Percentiles rank a stretch among this genome's conserved stretches.
These are phyloP conservation scores for Melanerpes aurifrons DNA, from an alignment of 2,113 vertebrate genomes.

Conservation along the genomic window DNA sequence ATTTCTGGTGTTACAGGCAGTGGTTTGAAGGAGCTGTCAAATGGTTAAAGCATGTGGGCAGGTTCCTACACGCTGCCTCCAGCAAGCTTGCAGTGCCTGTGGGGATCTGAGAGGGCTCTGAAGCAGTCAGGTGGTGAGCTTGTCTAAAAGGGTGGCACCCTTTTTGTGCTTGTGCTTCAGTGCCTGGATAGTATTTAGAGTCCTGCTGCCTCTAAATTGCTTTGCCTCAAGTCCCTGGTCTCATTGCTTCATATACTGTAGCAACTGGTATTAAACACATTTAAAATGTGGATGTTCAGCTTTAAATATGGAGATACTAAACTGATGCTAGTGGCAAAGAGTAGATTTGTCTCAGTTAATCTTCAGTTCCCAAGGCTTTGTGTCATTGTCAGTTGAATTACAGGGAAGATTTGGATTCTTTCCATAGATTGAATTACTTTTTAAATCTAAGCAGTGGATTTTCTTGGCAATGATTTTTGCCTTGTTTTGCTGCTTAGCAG, in stretches of 20 bases:
- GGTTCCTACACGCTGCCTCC: not conserved
- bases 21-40: not conserved
- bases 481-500: not conserved
- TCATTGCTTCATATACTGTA: too few species aligned
- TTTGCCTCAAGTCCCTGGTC: not conserved
- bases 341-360: not conserved
- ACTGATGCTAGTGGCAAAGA: not conserved
- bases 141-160: not conserved
- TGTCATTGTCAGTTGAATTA: not conserved
- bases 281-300: not conserved
- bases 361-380: not conserved
- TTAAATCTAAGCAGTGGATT: not conserved
- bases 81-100: not conserved
- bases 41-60: not conserved
- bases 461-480: not conserved
- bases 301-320: not conserved
- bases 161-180: not conserved
- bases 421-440: not conserved
- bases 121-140: not conserved
- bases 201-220: not conserved
- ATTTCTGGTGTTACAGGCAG: not conserved
- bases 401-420: not conserved
- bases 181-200: not conserved
- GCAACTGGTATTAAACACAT: not conserved
- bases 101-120: not conserved